Base-by-base conservation (phyloP, 2,113 vertebrate species). In the Potamarius usumacintae region DNA sequence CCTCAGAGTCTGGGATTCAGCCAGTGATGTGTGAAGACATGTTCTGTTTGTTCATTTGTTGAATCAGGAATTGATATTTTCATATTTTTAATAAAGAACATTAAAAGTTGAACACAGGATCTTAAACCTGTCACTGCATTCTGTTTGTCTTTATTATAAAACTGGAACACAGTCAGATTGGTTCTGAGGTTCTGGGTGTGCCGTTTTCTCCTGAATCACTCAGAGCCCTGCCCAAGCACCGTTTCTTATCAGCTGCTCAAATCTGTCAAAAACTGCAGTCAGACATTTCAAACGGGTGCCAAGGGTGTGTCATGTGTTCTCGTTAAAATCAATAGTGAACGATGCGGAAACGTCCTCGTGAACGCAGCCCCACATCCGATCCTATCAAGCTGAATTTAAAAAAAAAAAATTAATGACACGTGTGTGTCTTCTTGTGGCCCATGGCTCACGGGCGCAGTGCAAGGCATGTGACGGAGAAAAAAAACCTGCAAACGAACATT, bases 401-500 rank as follows among this genome's bases (percentile, higher is more conserved):
- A 17, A 18, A 18, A 17, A 60, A 1, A 5, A 18, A 14, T 60
- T 60, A 60, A 20, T 18, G 58, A 17, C 15, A 5, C 15, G 65
- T 11, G 62, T 65, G 65, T 27, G 25, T 27, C 65, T 15, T 14
- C 67, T 1, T 3, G 34, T 1, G 17, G 34, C 71, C 18, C 7
- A 20, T 6, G 30, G 63, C n/a, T 67, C 63, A 67, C 65, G 65
- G 65, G 69, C 69, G 69, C 69, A 4, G 30, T 7, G 69, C 69
- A 2, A 72, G 85, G 85, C 88, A 67, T 72, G 82, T 48, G 84
- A 80, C 7, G 20, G 8, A 2, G 55, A 48, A 65, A 72, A 55
- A 88, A 88, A 86, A 78, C 34, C 42, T 3, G 42, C 80, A 90
- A 69, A 25, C 7, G 25, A 60, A 80, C 50, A 67, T 83, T 82